phyloP scores from a whole-genome alignment of 1,140 invertebrate species.

The Heterodera schachtii region DNA sequence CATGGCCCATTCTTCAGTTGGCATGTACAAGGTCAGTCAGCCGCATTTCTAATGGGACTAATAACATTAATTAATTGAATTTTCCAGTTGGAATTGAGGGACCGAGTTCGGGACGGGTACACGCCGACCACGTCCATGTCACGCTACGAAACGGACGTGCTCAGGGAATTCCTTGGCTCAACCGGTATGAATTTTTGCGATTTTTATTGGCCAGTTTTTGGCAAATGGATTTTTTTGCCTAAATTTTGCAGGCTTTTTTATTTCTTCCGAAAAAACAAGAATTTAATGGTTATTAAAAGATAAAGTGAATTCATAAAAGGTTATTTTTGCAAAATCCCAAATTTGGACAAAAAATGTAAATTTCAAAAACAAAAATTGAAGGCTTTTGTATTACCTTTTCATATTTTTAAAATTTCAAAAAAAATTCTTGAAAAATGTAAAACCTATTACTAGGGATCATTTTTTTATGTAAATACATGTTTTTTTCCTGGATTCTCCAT shows the following conservation, averaged over 20 bases:
- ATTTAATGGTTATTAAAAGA: slow-evolving; percentile 23
- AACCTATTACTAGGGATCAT: no score
- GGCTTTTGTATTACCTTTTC: no score
- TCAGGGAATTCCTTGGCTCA: slow-evolving; percentile 52
- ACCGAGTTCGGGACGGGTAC: slow-evolving; percentile 52
- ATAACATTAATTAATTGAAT: background rate
- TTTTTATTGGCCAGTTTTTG: background rate
- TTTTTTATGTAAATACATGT: no score
- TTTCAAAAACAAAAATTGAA: no score
- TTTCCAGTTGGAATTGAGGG: slow-evolving; percentile 40
- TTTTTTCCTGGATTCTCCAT: no score
- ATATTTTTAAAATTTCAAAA: no score
- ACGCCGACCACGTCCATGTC: slow-evolving; percentile 54
- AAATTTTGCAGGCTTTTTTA: no score
- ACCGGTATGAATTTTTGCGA: slow-evolving; percentile 11
- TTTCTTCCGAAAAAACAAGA: background rate
- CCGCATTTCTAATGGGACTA: background rate
- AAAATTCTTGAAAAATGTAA: no score
- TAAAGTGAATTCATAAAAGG: no score
- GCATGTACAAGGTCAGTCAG: slow-evolving; percentile 39
- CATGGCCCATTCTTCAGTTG: slow-evolving; percentile 34
- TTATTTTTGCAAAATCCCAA: no score
- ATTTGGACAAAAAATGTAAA: no score
- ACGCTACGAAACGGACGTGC: slow-evolving; percentile 54
- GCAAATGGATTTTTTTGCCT: background rate